Percentiles rank a stretch among this genome's conserved stretches.
Conservation (phyloP, 2,797 vertebrate species). For the Diplodus sargus region DNA sequence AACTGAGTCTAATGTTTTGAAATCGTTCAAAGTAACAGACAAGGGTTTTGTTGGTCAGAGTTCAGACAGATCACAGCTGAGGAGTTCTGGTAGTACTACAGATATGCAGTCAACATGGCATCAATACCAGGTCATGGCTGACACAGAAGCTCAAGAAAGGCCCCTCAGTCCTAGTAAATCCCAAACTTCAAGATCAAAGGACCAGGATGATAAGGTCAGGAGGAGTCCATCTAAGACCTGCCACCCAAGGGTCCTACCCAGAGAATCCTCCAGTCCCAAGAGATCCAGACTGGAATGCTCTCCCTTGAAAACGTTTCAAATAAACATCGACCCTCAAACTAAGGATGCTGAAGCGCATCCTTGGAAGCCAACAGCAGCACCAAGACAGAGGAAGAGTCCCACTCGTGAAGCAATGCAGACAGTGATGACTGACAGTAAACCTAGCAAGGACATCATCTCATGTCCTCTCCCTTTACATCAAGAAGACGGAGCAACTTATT, state of each 20-base stretch:
- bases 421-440: conserved; percentile 25
- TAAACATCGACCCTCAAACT: conserved; percentile 59
- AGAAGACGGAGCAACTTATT: conserved; percentile 7
- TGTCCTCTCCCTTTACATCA: conserved; percentile 14
- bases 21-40: conserved; percentile 79
- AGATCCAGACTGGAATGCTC: conserved; percentile 63
- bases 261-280: conserved; percentile 64
- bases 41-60: conserved; percentile 67
- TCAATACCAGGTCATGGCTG: conserved; percentile 7
- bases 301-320: conserved; percentile 75
- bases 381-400: conserved; percentile 60
- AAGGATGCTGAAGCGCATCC: conserved; percentile 57
- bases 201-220: conserved; percentile 62
- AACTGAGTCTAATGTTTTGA: conserved; percentile 69
- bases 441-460: conserved; percentile 33
- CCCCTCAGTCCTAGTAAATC: conserved; percentile 46
- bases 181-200: conserved; percentile 49
- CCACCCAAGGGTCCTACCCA: conserved; percentile 74
- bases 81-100: conserved; percentile 76
- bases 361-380: conserved; percentile 56
- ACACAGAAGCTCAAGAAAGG: conserved; percentile 18
- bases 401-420: conserved; percentile 59
- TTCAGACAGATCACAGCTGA: conserved; percentile 75
- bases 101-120: conserved; percentile 61
- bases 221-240: conserved; percentile 73